A percentile compares a stretch with the other conserved stretches of the same genome.
Evolutionary conservation across 2,113 vertebrate genomes (phyloP).

Genomic region (Willisornis vidua): DNA sequence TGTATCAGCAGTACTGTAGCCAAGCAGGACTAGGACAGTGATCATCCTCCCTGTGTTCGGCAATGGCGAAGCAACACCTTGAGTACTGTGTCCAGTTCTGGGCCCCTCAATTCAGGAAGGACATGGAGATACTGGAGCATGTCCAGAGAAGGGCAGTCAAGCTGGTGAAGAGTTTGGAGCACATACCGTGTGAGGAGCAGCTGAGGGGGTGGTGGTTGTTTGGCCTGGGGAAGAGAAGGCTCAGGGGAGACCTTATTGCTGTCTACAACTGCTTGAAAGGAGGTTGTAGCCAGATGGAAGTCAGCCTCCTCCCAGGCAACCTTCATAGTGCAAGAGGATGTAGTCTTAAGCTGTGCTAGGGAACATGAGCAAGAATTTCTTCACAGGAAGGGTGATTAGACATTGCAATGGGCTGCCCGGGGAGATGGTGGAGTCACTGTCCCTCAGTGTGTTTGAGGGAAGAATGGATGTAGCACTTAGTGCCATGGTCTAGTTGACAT

Average conservation of each 20-base stretch:
- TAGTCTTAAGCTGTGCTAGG: neutral
- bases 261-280: neutral
- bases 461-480: neutral
- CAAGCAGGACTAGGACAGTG: no score
- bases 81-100: neutral
- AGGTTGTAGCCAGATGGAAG: neutral
- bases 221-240: neutral
- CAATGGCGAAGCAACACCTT: neutral
- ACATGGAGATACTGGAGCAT: neutral
- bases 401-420: neutral
- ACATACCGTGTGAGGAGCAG: neutral
- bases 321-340: neutral
- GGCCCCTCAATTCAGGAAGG: neutral
- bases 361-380: neutral
- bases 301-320: neutral
- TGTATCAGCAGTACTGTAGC: neutral
- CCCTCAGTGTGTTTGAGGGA: neutral
- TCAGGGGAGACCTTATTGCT: neutral
- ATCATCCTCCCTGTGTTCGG: neutral
- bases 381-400: neutral
- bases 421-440: neutral
- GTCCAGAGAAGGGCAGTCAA: neutral
- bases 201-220: neutral
- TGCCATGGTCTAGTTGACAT: neutral
- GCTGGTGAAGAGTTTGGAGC: neutral